Evolutionary conservation across 2,888 invertebrate species (phyloP).

Genomic region (Napeogenes sylphis): DNA sequence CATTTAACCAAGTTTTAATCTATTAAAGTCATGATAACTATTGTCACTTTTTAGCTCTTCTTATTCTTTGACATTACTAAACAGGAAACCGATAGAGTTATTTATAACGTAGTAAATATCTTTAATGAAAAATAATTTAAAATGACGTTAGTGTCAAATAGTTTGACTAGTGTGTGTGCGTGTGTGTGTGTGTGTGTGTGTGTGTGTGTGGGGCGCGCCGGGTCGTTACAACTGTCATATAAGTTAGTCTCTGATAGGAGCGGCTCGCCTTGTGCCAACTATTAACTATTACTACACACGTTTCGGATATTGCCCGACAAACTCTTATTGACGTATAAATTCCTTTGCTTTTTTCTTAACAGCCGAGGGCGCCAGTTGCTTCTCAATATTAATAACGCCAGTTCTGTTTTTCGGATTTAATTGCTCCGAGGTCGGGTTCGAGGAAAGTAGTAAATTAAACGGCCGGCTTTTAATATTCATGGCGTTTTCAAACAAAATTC

Average conservation of each 20-base stretch:
- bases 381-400: constrained; percentile 67
- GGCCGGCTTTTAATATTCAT: constrained; percentile 74
- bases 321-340: constrained; percentile 74
- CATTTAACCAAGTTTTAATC: too few species aligned
- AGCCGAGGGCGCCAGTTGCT: constrained; percentile 72
- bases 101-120: too few species aligned
- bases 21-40: too few species aligned
- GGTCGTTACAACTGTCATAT: constrained; percentile 62
- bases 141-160: not conserved
- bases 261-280: constrained; percentile 70
- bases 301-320: constrained; percentile 73
- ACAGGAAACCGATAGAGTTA: too few species aligned
- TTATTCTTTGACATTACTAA: too few species aligned
- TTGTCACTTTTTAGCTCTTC: too few species aligned
- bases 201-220: constrained; percentile 22
- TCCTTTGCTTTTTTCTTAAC: constrained; percentile 57
- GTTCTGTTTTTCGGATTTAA: constrained; percentile 68
- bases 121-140: too few species aligned
- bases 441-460: constrained; percentile 69
- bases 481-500: constrained; percentile 72
- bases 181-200: constrained; percentile 13
- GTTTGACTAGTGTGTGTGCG: constrained; percentile 33
- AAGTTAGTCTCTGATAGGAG: constrained; percentile 70
- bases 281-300: constrained; percentile 66
- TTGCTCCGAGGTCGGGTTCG: constrained; percentile 52